Evolutionary conservation across 2,888 invertebrate species (phyloP).

Genomic region (Mimas tiliae): DNA sequence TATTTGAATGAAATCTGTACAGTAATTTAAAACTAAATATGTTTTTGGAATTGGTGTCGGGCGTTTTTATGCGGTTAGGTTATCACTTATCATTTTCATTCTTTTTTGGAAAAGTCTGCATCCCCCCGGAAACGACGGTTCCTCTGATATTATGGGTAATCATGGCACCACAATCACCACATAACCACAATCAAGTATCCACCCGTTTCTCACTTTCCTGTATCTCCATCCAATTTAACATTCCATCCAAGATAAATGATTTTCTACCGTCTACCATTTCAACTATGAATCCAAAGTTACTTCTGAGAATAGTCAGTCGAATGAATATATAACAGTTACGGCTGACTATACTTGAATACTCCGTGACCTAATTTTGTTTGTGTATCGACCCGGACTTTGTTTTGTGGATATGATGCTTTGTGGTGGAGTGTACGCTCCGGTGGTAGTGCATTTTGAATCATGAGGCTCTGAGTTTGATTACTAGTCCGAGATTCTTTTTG

Average conservation of each 20-base stretch:
- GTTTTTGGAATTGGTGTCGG: too few relatives aligned
- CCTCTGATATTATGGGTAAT: too few relatives aligned
- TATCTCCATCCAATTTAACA: neutral
- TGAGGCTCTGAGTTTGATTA: neutral
- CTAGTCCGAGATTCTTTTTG: too few relatives aligned
- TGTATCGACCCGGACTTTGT: constrained; percentile 16
- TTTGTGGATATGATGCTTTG: neutral
- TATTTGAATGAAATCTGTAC: too few relatives aligned
- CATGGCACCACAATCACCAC: too few relatives aligned
- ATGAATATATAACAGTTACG: constrained; percentile 10
- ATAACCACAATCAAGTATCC: too few relatives aligned
- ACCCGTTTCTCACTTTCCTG: too few relatives aligned
- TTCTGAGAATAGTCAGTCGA: neutral
- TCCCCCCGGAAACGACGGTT: too few relatives aligned
- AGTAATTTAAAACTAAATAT: too few relatives aligned
- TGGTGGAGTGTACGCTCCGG: neutral
- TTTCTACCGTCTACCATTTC: neutral
- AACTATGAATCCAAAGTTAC: neutral
- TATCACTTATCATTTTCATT: too few relatives aligned
- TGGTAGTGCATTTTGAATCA: neutral
- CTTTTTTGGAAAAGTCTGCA: too few relatives aligned
- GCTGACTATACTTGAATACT: constrained; percentile 9
- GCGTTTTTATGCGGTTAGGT: too few relatives aligned
- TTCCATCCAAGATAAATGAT: neutral
- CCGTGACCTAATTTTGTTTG: constrained; percentile 11